phyloP scores from a whole-genome alignment of 2,797 vertebrate species.

The Euthynnus affinis region DNA sequence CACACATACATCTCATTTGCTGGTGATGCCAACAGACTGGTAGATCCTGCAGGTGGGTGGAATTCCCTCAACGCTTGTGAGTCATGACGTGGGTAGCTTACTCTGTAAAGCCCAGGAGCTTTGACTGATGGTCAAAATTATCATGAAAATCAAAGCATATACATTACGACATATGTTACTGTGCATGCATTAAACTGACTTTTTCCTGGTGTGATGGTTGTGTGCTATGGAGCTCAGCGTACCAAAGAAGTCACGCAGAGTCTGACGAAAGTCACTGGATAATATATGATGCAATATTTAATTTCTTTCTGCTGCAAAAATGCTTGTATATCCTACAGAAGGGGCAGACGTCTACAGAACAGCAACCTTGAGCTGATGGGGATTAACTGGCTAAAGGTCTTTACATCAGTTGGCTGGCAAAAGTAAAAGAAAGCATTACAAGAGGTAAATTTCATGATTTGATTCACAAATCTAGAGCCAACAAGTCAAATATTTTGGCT shows the following conservation, averaged over 20 bases:
- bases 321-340: no score
- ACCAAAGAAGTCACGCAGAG: not conserved
- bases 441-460: not conserved
- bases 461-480: not conserved
- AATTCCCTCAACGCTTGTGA: conserved; percentile 57
- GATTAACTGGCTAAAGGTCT: not conserved
- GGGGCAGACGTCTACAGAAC: not conserved
- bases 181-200: not conserved
- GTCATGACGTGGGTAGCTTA: conserved; percentile 58
- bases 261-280: not conserved
- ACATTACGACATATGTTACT: not conserved
- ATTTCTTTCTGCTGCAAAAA: not conserved
- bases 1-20: not conserved
- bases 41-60: conserved; percentile 61
- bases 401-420: not conserved
- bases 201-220: not conserved
- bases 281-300: not conserved
- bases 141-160: conserved; percentile 45
- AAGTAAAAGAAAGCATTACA: not conserved
- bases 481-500: not conserved
- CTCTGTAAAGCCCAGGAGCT: conserved; percentile 27
- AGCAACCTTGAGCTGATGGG: not conserved
- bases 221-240: not conserved
- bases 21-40: conserved; percentile 7
- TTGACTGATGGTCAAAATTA: conserved; percentile 17